Evolutionary conservation across 2,888 invertebrate species (phyloP).

Genomic region (Nesidiocoris tenuis): DNA sequence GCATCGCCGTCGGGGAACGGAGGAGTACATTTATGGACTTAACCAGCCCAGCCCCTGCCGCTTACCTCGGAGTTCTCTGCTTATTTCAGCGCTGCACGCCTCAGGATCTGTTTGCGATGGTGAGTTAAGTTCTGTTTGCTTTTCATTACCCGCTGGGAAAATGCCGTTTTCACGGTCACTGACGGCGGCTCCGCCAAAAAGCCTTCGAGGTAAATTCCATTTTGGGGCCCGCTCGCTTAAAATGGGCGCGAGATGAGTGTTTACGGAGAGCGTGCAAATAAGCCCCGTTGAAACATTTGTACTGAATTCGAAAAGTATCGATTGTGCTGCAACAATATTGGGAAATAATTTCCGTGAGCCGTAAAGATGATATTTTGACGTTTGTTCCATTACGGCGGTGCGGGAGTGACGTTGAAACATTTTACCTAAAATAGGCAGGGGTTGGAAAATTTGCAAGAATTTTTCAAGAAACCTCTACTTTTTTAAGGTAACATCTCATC

Average conservation of each 20-base stretch:
- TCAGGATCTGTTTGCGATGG: neutral
- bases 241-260: neutral
- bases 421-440: too few species aligned
- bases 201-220: neutral
- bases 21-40: neutral
- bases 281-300: too few species aligned
- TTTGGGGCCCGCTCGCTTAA: neutral
- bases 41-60: neutral
- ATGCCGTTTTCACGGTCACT: neutral
- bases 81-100: neutral
- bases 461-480: too few species aligned
- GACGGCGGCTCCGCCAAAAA: neutral
- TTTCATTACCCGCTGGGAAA: neutral
- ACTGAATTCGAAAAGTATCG: too few species aligned
- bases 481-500: too few species aligned
- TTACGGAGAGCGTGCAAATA: neutral
- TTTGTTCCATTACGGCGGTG: too few species aligned
- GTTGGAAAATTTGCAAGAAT: too few species aligned
- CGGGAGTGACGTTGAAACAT: too few species aligned
- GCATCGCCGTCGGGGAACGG: neutral
- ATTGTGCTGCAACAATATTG: too few species aligned
- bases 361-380: too few species aligned
- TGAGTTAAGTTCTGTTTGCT: neutral
- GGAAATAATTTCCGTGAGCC: too few species aligned
- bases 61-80: neutral